These are phyloP conservation scores for Drosophila ercepeae DNA, from an alignment of 1,140 invertebrate species.

Conservation along the genomic window DNA sequence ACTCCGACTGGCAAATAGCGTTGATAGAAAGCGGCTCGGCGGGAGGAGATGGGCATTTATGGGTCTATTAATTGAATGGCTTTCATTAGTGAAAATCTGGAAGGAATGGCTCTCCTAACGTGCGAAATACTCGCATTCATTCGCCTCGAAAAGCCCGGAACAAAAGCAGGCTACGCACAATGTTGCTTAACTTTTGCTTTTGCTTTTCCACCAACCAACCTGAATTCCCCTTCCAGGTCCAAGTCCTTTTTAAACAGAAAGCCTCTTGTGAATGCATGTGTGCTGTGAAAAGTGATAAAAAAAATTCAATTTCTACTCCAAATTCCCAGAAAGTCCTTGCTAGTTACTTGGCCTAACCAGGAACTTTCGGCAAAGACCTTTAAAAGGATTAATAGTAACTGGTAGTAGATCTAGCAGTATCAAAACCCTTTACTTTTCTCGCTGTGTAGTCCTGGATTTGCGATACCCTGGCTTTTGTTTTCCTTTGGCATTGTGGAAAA, in stretches of 20 bases:
- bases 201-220: background rate
- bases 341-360: background rate
- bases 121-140: conserved; percentile 29
- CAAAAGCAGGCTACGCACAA: conserved; percentile 22
- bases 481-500: conserved; percentile 67
- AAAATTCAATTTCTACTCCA: background rate
- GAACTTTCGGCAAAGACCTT: no score
- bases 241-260: background rate
- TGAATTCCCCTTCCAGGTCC: background rate
- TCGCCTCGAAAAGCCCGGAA: conserved; percentile 36
- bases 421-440: no score
- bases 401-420: no score
- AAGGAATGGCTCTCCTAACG: background rate
- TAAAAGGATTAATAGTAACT: no score
- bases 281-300: background rate
- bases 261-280: conserved; percentile 33
- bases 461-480: conserved; percentile 66
- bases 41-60: conserved; percentile 6
- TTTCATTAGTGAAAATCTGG: conserved; percentile 5
- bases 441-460: conserved; percentile 55
- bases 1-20: conserved; percentile 23
- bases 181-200: background rate
- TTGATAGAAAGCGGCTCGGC: background rate
- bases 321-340: background rate
- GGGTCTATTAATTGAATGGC: conserved; percentile 44